phyloP scores from a whole-genome alignment of 1,140 invertebrate species.

The Halictus rubicundus region DNA sequence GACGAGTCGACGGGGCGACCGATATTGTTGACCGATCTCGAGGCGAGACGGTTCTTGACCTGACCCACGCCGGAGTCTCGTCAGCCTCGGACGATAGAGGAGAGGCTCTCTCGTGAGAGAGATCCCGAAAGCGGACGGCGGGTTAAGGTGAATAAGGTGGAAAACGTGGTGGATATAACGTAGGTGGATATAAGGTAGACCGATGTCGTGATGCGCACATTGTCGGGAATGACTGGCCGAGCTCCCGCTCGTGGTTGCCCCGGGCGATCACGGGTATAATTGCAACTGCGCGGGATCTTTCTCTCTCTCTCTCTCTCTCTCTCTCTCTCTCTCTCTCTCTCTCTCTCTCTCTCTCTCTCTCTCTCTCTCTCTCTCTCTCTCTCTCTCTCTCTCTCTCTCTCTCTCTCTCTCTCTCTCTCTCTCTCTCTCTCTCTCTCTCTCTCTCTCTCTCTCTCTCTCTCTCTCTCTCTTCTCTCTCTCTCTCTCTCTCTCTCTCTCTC shows the following conservation, averaged over 20 bases:
- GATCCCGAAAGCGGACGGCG: conserved; percentile 52
- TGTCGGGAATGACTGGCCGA: conserved; percentile 74
- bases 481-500: too few relatives aligned
- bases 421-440: too few relatives aligned
- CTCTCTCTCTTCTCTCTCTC: too few relatives aligned
- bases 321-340: too few relatives aligned
- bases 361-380: too few relatives aligned
- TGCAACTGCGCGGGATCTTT: conserved; percentile 51
- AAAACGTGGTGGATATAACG: conserved; percentile 60
- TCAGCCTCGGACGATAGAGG: conserved; percentile 16
- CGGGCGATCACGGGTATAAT: conserved; percentile 71
- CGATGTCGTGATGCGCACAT: conserved; percentile 74
- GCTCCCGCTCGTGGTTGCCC: conserved; percentile 70
- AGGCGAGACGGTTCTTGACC: conserved; percentile 15
- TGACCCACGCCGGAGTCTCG: neutral
- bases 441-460: too few relatives aligned
- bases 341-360: too few relatives aligned
- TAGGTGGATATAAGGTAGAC: conserved; percentile 61
- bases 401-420: too few relatives aligned
- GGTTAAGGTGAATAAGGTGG: conserved; percentile 53
- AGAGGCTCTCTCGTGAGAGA: conserved; percentile 43
- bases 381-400: too few relatives aligned
- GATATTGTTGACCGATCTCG: neutral
- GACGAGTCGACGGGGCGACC: neutral
- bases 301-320: too few relatives aligned